Evolutionary conservation across 2,797 vertebrate species (phyloP), one percentile per base, ranked within the genome.

Genomic region (Phyllotis vaccarum): DNA sequence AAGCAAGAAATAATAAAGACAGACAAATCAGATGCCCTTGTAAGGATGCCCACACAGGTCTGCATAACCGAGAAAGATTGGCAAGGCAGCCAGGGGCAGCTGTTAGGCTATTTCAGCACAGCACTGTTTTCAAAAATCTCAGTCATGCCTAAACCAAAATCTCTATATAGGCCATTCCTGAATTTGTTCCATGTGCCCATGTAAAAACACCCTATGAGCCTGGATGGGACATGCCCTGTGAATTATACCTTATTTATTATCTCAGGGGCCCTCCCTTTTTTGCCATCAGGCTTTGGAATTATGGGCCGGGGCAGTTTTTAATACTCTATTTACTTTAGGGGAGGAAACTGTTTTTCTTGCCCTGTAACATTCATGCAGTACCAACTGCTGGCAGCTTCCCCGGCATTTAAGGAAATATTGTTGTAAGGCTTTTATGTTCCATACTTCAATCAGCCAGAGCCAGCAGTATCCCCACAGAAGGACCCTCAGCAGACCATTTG

Each of bases 401-500:
- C 97, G 96, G 98, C 98, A 97, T 98, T 98, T 98, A 98, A 98
- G 98, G 98, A 98, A 98, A 98, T 98, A 98, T 98, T 98, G 98
- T 98, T 98, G 98, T 97, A 98, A 98, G 98, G 97, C 98, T 99
- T 98, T 99, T 98, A 98, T 98, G 98, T 98, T 98, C 98, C 93
- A 91, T 97, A 97, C 98, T 99, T 98, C 98, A 98, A 98, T 99
- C 99, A 99, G 98, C 98, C 96, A 74, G 97, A 98, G 98, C 98
- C 98, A 98, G 98, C 98, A 98, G 98, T 98, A 98, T 98, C 98
- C 98, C 98, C 97, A 96, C 93, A 98, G 98, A 99, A 99, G 98
- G 98, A 98, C 98, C 98, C 99, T 98, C 98, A 94, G 95, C 98
- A 98, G 98, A 99, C 99, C 99, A 97, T 99, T 99, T 99, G 99